phyloP scores from a whole-genome alignment of 2,113 vertebrate species.

The Elanoides forficatus region DNA sequence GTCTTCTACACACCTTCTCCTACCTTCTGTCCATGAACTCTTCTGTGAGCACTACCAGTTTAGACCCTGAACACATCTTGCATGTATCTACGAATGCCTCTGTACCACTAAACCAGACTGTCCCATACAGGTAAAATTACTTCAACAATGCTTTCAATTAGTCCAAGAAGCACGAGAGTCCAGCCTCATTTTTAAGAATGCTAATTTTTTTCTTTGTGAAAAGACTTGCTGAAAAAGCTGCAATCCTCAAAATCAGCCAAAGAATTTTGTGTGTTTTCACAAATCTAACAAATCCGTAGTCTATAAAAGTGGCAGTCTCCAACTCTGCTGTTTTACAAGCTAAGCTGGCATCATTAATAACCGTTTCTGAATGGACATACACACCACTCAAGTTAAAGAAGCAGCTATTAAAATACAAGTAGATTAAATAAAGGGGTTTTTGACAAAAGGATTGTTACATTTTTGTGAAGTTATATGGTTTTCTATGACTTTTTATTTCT shows the following conservation, averaged over 20 bases:
- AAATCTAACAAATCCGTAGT: constrained; percentile 21
- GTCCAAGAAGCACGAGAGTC: background rate
- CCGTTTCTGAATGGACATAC: background rate
- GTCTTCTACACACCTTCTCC: background rate
- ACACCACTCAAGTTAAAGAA: background rate
- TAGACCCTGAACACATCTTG: background rate
- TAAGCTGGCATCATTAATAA: constrained; percentile 32
- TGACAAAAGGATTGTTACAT: background rate
- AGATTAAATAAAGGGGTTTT: background rate
- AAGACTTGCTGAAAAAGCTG: background rate
- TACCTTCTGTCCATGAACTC: background rate
- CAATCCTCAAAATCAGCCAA: background rate
- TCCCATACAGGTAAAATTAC: background rate
- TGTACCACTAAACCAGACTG: background rate
- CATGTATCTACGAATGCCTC: accelerated
- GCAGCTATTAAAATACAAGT: constrained; percentile 4
- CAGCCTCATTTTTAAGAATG: background rate
- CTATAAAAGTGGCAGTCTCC: constrained; percentile 13
- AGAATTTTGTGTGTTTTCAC: constrained; percentile 13
- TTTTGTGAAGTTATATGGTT: background rate
- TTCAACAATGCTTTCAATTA: background rate
- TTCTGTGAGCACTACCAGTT: background rate
- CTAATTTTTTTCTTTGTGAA: background rate
- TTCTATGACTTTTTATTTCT: background rate
- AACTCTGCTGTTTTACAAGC: constrained; percentile 16